phyloP scores from a whole-genome alignment of 2,113 vertebrate species.

The Anhinga anhinga region DNA sequence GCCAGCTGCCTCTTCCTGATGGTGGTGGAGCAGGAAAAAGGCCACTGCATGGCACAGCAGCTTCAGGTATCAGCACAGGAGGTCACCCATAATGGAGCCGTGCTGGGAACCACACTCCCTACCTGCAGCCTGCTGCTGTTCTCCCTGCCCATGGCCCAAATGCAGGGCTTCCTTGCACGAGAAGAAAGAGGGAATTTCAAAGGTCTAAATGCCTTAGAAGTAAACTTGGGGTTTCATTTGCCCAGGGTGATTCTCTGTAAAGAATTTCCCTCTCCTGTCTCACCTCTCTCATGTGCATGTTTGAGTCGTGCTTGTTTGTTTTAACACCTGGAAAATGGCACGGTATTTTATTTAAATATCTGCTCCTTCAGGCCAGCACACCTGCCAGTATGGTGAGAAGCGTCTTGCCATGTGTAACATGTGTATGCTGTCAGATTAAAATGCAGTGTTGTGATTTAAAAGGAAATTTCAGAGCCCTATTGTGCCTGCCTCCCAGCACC shows the following conservation, averaged over 20 bases:
- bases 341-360: neutral
- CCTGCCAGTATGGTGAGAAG: neutral
- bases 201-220: neutral
- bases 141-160: neutral
- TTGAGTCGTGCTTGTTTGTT: neutral
- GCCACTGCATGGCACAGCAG: neutral
- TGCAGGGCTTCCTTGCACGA: neutral
- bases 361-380: neutral
- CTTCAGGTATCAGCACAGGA: neutral
- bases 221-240: neutral
- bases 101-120: neutral
- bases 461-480: neutral
- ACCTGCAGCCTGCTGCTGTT: neutral
- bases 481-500: neutral
- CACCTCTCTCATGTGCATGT: fast-evolving
- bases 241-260: neutral
- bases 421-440: neutral
- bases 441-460: neutral
- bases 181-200: neutral
- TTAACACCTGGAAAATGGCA: neutral
- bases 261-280: neutral
- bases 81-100: neutral
- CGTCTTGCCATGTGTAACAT: neutral
- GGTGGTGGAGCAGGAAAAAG: neutral
- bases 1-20: neutral